These are phyloP conservation scores for Euphonia xanthogaster DNA, from an alignment of 2,797 vertebrate species.

Conservation along the genomic window DNA sequence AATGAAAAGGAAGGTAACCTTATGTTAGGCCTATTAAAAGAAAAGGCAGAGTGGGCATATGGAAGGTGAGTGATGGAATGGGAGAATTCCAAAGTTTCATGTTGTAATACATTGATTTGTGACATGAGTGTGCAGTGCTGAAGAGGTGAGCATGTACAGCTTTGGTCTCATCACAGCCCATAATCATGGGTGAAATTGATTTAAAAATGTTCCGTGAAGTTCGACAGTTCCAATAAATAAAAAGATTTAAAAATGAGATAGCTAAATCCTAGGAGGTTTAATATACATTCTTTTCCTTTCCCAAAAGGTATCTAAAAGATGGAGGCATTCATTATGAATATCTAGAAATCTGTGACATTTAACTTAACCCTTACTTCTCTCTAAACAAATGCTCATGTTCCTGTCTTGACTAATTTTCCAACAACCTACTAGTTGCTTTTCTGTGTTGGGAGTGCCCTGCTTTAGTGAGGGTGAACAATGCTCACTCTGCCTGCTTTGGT, in stretches of 20 bases:
- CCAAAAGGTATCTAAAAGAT: neutral
- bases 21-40: slow-evolving; percentile 10
- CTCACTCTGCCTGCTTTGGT: neutral
- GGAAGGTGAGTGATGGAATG: neutral
- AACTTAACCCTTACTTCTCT: neutral
- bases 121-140: neutral
- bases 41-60: slow-evolving; percentile 2
- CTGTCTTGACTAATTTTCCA: neutral
- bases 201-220: slow-evolving; percentile 1
- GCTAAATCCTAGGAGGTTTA: slow-evolving; percentile 1
- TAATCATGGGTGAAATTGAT: slow-evolving; percentile 41
- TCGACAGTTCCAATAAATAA: slow-evolving; percentile 40
- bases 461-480: neutral
- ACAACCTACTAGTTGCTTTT: neutral
- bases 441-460: neutral
- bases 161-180: neutral
- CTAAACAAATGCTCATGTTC: neutral
- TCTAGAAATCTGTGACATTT: neutral
- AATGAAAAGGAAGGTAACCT: slow-evolving; percentile 33
- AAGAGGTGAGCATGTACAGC: neutral
- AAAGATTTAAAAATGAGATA: slow-evolving; percentile 15
- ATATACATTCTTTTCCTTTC: neutral
- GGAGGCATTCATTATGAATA: neutral
- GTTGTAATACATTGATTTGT: neutral
- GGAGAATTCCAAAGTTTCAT: neutral